phyloP scores from a whole-genome alignment of 2,888 invertebrate genomes.

The Euspilapteryx auroguttella region DNA sequence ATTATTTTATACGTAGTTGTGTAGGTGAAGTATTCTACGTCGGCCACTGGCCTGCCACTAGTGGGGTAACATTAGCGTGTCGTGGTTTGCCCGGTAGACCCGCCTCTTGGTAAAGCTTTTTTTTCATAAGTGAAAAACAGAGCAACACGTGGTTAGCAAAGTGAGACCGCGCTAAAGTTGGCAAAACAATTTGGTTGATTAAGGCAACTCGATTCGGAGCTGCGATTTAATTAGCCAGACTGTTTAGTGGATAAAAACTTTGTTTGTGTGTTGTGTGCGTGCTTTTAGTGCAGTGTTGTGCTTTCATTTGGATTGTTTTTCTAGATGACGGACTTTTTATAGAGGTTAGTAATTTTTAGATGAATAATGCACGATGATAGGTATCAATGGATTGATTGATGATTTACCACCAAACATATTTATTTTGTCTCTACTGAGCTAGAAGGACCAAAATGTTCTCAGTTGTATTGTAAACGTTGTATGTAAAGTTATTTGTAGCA shows the following conservation, averaged over 20 bases:
- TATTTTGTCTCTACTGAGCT: too few species aligned
- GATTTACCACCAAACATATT: too few species aligned
- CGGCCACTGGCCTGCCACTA: slow-evolving; percentile 50
- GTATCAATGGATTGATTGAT: too few species aligned
- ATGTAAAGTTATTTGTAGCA: too few species aligned
- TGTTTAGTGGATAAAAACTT: slow-evolving; percentile 11
- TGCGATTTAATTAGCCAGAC: slow-evolving; percentile 13
- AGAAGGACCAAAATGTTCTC: too few species aligned
- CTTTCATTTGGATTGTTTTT: slow-evolving; percentile 14
- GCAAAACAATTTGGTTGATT: slow-evolving; percentile 26
- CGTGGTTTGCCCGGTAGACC: neutral
- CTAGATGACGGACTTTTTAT: too few species aligned
- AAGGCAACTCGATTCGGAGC: slow-evolving; percentile 16
- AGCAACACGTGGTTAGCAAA: slow-evolving; percentile 34
- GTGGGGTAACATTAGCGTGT: slow-evolving; percentile 29
- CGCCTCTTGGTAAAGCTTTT: neutral
- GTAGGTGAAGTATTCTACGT: slow-evolving; percentile 31
- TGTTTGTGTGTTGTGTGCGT: slow-evolving; percentile 22
- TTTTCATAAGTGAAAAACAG: slow-evolving; percentile 2
- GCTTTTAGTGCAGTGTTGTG: slow-evolving; percentile 16
- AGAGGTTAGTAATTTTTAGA: too few species aligned
- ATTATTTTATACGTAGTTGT: slow-evolving; percentile 38
- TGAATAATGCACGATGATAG: too few species aligned
- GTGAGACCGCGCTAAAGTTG: too few species aligned
- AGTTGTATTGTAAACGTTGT: too few species aligned